These are phyloP conservation scores for Tachycineta bicolor DNA, from an alignment of 2,113 vertebrate genomes.

Conservation along the genomic window DNA sequence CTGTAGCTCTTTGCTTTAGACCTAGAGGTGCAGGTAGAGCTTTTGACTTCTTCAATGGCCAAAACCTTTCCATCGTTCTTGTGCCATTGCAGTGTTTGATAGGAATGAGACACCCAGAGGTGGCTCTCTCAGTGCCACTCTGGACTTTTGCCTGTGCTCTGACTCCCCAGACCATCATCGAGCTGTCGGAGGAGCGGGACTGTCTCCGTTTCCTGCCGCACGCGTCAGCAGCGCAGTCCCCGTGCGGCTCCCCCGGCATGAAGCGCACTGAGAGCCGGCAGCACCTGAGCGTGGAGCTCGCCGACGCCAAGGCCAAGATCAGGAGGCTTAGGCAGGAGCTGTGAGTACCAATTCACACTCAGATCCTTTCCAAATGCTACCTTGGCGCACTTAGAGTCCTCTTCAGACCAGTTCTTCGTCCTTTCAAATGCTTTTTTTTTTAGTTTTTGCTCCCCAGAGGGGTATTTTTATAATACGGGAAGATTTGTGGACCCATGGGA, in stretches of 20 bases:
- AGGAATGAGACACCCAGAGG: rapidly evolving
- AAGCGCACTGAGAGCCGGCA: conserved; percentile 94
- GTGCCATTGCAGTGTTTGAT: background rate
- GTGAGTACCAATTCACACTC: conserved; percentile 77
- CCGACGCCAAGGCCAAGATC: conserved; percentile 96
- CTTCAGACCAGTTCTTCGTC: rapidly evolving
- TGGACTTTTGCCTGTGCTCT: background rate
- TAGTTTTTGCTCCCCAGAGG: background rate
- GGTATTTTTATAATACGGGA: background rate
- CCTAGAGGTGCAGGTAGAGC: rapidly evolving
- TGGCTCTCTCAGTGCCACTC: background rate
- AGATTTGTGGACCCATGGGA: background rate
- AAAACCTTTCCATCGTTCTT: background rate
- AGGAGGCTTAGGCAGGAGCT: conserved; percentile 94
- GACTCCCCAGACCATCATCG: conserved; percentile 85
- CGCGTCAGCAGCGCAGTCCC: conserved; percentile 82
- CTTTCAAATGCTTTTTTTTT: background rate
- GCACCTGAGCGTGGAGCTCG: conserved; percentile 95
- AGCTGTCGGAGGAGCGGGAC: conserved; percentile 94
- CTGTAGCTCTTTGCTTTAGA: background rate
- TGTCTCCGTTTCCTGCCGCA: conserved; percentile 88
- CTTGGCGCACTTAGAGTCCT: background rate
- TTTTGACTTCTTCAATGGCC: background rate
- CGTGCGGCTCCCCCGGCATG: conserved; percentile 91
- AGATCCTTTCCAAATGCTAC: background rate